Evolutionary conservation across 2,797 vertebrate genomes (phyloP).

Genomic region (Tamandua tetradactyla): DNA sequence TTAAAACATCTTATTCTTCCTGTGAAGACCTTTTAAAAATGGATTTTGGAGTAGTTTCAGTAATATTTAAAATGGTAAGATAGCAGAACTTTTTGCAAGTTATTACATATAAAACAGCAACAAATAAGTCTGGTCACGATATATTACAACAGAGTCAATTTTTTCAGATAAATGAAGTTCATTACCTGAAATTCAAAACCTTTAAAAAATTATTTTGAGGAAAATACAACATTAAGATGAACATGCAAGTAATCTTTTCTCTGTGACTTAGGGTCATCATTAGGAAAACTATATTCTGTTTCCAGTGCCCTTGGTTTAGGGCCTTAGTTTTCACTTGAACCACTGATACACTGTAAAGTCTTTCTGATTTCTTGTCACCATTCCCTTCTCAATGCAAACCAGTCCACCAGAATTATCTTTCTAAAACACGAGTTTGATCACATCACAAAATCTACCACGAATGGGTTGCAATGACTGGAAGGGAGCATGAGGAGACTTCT

Average conservation of each 20-base stretch:
- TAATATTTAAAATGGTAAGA: too few relatives aligned
- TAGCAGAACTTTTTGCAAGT: too few relatives aligned
- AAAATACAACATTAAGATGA: not conserved
- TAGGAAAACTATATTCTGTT: not conserved
- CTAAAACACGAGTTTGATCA: not conserved
- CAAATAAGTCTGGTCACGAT: too few relatives aligned
- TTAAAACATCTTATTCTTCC: constrained; percentile 23
- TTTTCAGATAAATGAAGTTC: too few relatives aligned
- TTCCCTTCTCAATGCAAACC: not conserved
- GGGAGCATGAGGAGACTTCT: not conserved
- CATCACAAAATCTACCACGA: not conserved
- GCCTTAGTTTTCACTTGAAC: not conserved
- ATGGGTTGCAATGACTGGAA: not conserved
- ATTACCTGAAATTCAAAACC: not conserved
- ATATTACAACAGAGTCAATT: too few relatives aligned
- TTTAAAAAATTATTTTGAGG: not conserved
- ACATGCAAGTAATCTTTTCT: not conserved
- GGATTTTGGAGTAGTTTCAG: too few relatives aligned
- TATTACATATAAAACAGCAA: too few relatives aligned
- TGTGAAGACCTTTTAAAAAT: not conserved
- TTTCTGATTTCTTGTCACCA: not conserved
- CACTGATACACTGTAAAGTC: not conserved
- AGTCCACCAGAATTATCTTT: not conserved
- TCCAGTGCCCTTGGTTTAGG: too few relatives aligned
- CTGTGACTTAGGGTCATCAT: not conserved